Base-by-base conservation (phyloP, 2,113 vertebrate species). In the Penelope pileata region DNA sequence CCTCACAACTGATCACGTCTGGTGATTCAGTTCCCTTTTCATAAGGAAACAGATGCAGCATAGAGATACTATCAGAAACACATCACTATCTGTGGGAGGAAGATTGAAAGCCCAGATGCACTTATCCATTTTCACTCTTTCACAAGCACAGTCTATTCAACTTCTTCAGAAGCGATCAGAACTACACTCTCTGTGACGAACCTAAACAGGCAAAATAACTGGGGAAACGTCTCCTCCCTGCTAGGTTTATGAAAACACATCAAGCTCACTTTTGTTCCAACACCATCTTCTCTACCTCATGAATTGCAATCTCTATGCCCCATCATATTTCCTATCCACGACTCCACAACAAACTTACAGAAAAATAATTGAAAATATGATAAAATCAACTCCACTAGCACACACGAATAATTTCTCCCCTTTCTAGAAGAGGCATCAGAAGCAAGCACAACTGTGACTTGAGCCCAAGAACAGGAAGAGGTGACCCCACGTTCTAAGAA, bases 11-110 rank as follows among this genome's bases (percentile, higher is more conserved):
- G 3, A 78, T 78, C 23, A 18, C 45, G 22, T 38, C 66, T 58
- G 21, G 21, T 90, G 72, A 80, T 51, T 48, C 5, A 14, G n/a
- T 62, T 95, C 62, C 38, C 32, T 90, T 94, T 86, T 90, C 51
- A 36, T 66, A 87, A 63, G 82, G 90, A 96, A 94, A 78, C 69
- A 89, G 67, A 91, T 88, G 75, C 75, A 83, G 53, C 19, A 36
- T 62, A 69, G 59, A 88, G 79, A 91, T 79, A 74, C 19, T 50
- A 26, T 77, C 32, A 62, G 29, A 63, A 84, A 63, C 15, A 70
- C 68, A 70, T 29, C 32, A 23, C 43, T 83, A 79, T 93, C 85
- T 94, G 72, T 84, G 72, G 15, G 24, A 86, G 63, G 32, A 96
- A 90, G 90, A 60, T 19, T 3, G 51, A 77, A 24, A 38, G 76